Base-by-base conservation (phyloP, 37 sponge, comb jelly and placozoan genomes). In the Diacarnus erythraeanus region DNA sequence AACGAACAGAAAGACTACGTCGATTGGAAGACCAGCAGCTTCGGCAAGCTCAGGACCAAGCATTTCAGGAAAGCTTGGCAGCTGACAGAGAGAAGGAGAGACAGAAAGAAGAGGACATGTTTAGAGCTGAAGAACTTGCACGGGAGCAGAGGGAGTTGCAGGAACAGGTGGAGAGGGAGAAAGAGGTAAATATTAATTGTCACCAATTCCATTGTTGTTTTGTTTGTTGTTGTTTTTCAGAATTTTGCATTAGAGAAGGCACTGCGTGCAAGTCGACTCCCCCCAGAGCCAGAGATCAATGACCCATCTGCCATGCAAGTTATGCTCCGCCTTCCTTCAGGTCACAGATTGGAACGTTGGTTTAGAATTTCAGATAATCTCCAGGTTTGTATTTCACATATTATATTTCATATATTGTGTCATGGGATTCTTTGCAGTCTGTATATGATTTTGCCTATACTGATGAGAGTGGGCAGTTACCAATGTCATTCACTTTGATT, bases 381-480 rank as follows among this genome's bases (percentile, higher is more conserved):
- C 26, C 67, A 92, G 72, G 92, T 87, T 15, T 6, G 36, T 8
- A 15, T 36, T 69, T 27, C 6, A 69, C 17, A 36, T 37, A 10
- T 9, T 22, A 15, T 31, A 3, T 27, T 27, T 69, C 10, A 35
- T 35, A 9, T 15, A 69, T 36, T 56, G 12, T n/a, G 2, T 64
- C 64, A 23, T 57, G 30, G 2, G 23, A 21, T 1, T 36, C 18
- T 18, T 35, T 42, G 23, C 60, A 91, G 92, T 57, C 77, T 20
- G 65, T 91, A 40, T 91, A 91, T 71, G 88, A 93, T 77, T 93
- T 86, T 86, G 89, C 80, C 2, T 69, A 76, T 75, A 74, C 70
- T 15, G 60, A 42, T 73, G 64, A 82, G 31, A 69, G 59, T 54
- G 77, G 34, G 23, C 69, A 79, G 38, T 9, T 81, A 8, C 74